phyloP scores from a whole-genome alignment of 1,140 invertebrate genomes.

The Thalassaphorura encarpata region DNA sequence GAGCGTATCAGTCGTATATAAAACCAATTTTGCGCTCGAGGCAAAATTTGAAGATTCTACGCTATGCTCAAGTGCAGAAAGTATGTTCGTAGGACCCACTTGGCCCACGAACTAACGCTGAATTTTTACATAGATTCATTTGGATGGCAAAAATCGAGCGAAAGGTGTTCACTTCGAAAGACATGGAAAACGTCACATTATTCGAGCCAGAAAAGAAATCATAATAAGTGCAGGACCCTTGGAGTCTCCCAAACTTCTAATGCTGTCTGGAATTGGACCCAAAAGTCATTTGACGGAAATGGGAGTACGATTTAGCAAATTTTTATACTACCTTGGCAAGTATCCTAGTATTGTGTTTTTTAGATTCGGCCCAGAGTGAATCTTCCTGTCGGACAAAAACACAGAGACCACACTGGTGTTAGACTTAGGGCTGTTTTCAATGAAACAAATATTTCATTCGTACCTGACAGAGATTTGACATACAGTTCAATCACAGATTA shows the following conservation, averaged over 20 bases:
- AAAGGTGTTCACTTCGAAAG: neutral
- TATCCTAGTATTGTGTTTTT: neutral
- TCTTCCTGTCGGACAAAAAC: neutral
- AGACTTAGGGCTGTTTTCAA: neutral
- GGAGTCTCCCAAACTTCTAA: neutral
- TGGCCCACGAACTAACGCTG: no score
- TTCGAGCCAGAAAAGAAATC: conserved; percentile 13
- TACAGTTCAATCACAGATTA: neutral
- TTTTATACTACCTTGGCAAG: neutral
- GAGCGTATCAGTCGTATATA: no score
- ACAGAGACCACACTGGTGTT: neutral
- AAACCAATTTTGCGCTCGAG: no score
- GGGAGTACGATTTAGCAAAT: neutral
- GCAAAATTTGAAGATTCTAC: no score
- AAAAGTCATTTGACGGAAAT: neutral
- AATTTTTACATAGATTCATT: neutral
- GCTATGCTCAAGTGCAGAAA: no score
- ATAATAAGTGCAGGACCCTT: conserved; percentile 4
- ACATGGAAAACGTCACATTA: neutral
- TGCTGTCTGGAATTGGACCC: neutral
- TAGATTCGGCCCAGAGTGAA: neutral
- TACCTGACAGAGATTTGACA: neutral
- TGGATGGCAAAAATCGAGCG: neutral
- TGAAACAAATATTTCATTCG: neutral
- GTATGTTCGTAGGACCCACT: no score